These are phyloP conservation scores for Priapulus caudatus DNA, from an alignment of 2,888 invertebrate genomes.

Conservation along the genomic window DNA sequence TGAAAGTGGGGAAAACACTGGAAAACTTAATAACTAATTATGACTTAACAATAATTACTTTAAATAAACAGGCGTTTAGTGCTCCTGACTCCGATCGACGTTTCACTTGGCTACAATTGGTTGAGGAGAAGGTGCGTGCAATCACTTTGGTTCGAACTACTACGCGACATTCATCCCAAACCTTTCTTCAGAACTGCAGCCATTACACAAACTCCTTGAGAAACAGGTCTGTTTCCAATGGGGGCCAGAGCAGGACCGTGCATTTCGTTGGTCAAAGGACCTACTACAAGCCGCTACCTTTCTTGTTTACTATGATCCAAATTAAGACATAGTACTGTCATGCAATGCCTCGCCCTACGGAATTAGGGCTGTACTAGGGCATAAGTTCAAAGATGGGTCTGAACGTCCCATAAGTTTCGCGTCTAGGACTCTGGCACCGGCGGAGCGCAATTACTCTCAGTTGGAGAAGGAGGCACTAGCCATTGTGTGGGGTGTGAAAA, in stretches of 20 bases:
- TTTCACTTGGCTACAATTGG: no score
- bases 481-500: constrained; percentile 20
- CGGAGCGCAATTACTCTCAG: constrained; percentile 22
- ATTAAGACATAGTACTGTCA: constrained; percentile 17
- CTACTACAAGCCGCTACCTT: constrained; percentile 6
- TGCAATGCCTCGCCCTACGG: constrained; percentile 22
- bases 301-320: constrained; percentile 18
- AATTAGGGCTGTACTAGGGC: constrained; percentile 22
- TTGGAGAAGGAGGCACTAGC: no score
- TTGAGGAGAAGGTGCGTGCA: no score
- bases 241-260: constrained; percentile 6
- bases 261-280: constrained; percentile 12
- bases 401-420: constrained; percentile 21
- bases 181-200: constrained; percentile 9
- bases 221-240: constrained; percentile 10
- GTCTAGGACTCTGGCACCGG: constrained; percentile 19
- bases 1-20: no score
- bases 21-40: no score
- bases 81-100: no score
- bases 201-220: constrained; percentile 13
- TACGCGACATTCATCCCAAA: constrained; percentile 13
- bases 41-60: no score
- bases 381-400: constrained; percentile 13
- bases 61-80: no score
- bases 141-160: no score